Evolutionary conservation across 2,113 vertebrate genomes (phyloP), one percentile per base, ranked within the genome.

Genomic region (Megaceryle torquata): DNA sequence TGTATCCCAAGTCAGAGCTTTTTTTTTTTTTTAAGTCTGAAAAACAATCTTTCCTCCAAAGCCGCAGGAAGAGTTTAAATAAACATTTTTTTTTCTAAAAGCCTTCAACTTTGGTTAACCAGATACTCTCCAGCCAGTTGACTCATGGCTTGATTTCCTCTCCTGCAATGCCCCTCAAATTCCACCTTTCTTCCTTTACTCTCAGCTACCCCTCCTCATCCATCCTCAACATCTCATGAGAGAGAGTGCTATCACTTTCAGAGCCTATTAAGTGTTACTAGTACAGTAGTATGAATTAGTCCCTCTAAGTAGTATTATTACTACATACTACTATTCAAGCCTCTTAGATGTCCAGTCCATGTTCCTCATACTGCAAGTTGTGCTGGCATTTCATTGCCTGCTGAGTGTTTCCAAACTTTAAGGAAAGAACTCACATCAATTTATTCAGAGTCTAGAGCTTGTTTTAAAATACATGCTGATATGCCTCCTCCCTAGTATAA

Each of bases 41-140:
- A 94, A 96, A 95, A 79, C 71, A 93, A 84, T 89, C 91, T 93
- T 92, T 81, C 94, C 79, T 95, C 82, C 80, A 92, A 95, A 95
- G 88, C 77, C 15, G 2, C 71, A 91, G 96, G 84, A 95, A 96
- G 93, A 96, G 88, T 88, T 97, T 96, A 96, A 96, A 94, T 89
- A 96, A 94, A 94, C 95, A 93, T 91, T 79, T 95, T 46, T 46
- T 80, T 96, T 94, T 74, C 74, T 93, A 88, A 91, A 95, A 96
- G 81, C 82, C 70, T 96, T 93, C 95, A 91, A 87, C 90, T 94
- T 88, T 75, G 88, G 86, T 95, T 96, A 96, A 92, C 88, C 78
- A 95, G 96, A 96, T 92, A 93, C 91, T 96, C 96, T 96, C 93
- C 88, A 94, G 86, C 44, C 90, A 93, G 61, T 71, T 93, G 88